Base-by-base conservation (phyloP, 2,888 invertebrate species). In the Agrochola litura region DNA sequence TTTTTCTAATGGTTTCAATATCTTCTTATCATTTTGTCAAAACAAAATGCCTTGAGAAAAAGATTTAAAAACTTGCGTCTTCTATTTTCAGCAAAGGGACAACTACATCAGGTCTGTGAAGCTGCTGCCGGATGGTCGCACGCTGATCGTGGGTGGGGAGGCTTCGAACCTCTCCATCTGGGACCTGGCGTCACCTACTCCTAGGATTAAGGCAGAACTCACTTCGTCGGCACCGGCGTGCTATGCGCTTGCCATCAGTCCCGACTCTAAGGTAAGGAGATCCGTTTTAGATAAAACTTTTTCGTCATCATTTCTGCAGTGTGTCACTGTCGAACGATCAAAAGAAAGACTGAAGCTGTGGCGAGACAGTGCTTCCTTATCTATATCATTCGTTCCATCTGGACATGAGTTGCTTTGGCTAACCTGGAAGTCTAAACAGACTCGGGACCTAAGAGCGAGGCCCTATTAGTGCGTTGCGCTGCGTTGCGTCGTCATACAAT, bases 61-160 rank as follows among this genome's bases (percentile, higher is more conserved):
- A 61, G n/a, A 78, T 63, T 43, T 64, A 67, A 74, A 84, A 70
- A 67, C 37, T 14, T 69, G 22, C 60, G 10, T 74, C 19, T 14
- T 81, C 1, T 71, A 9, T 81, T 79, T 84, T 71, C 95, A 98
- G 97, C 99, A 99, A 98, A 97, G 99, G 88, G 99, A 99, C 95
- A 99, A 99, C 96, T 99, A 99, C 96, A 99, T 99, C 89, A 97
- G 99, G 90, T 99, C 99, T 58, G 99, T 99, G 89, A 99, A 99
- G 94, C 96, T 99, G 46, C 96, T 99, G 80, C 99, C 98, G 0
- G 99, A 99, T 92, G 99, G 99, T 3, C 97, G 99, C 86, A 99
- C 99, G 46, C 97, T 99, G 85, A 99, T 99, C 87, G 99, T 99
- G 54, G 99, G 99, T 65, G 99, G 99, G 22, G 99, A 99, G 95